These are phyloP conservation scores for Chrysolina haemoptera DNA, from an alignment of 2,888 invertebrate genomes.

Conservation along the genomic window DNA sequence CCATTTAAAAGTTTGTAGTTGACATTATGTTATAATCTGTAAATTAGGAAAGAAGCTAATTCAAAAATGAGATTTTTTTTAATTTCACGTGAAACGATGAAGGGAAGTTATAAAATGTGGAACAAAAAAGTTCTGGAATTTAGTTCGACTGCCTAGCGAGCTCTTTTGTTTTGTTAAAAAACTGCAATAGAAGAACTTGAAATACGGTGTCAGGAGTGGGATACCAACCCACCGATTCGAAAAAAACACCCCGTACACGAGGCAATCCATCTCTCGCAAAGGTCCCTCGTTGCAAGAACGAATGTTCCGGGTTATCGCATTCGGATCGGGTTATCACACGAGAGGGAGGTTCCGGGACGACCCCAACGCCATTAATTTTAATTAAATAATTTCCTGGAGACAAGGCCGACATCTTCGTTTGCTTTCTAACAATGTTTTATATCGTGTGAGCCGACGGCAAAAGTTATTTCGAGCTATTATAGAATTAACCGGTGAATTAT, in stretches of 20 bases:
- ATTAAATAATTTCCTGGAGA: conserved; percentile 51
- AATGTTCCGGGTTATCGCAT: conserved; percentile 45
- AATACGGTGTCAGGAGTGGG: too few species aligned
- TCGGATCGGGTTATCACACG: conserved; percentile 49
- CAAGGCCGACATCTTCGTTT: conserved; percentile 39
- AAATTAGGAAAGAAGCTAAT: too few species aligned
- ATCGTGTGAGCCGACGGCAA: conserved; percentile 5
- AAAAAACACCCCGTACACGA: not conserved
- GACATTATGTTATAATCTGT: too few species aligned
- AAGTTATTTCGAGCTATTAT: not conserved
- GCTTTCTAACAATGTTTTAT: conserved; percentile 26
- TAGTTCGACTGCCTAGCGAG: too few species aligned
- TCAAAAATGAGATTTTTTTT: too few species aligned
- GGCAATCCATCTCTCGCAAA: conserved; percentile 14
- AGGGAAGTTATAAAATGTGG: too few species aligned
- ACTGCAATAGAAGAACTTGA: too few species aligned
- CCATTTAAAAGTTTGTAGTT: too few species aligned
- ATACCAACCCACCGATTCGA: too few species aligned
- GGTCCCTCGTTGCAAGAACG: conserved; percentile 27
- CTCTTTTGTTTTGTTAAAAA: too few species aligned
- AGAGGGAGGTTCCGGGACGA: conserved; percentile 46
- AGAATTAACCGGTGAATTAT: not conserved
- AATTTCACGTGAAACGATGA: too few species aligned
- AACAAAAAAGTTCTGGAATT: too few species aligned
- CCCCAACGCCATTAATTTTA: conserved; percentile 52